These are phyloP conservation scores for Drosophila ficusphila DNA, from an alignment of 1,140 invertebrate genomes.

Conservation along the genomic window DNA sequence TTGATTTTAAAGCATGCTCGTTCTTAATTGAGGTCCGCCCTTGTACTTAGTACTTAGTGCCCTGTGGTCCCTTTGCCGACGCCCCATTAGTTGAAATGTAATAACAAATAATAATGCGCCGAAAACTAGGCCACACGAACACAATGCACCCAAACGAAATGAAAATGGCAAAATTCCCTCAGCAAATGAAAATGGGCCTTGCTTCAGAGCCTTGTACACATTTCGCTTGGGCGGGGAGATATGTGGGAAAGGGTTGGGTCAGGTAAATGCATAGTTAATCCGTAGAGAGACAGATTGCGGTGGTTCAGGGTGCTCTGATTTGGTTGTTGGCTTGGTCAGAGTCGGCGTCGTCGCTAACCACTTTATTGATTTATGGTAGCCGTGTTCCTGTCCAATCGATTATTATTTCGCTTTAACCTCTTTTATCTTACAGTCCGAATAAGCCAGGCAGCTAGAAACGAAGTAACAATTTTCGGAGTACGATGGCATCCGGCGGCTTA, in stretches of 20 bases:
- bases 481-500: slow-evolving; percentile 88
- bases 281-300: slow-evolving; percentile 9
- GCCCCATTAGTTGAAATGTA: slow-evolving; percentile 39
- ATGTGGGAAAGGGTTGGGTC: slow-evolving; percentile 6
- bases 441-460: slow-evolving; percentile 14
- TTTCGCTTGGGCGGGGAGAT: not conserved
- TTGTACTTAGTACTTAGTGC: slow-evolving; percentile 38
- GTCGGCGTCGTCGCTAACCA: slow-evolving; percentile 36
- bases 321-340: slow-evolving; percentile 55
- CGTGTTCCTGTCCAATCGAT: slow-evolving; percentile 43
- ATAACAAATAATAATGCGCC: slow-evolving; percentile 64
- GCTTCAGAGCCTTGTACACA: slow-evolving; percentile 2
- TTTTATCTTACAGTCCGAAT: slow-evolving; percentile 26
- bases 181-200: slow-evolving; percentile 25
- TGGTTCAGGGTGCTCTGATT: slow-evolving; percentile 65
- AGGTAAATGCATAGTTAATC: slow-evolving; percentile 50
- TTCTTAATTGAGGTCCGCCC: slow-evolving; percentile 45
- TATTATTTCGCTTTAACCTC: slow-evolving; percentile 37
- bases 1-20: slow-evolving; percentile 35
- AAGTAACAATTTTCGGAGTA: slow-evolving; percentile 38
- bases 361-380: slow-evolving; percentile 62
- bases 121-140: slow-evolving; percentile 54
- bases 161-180: slow-evolving; percentile 20
- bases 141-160: slow-evolving; percentile 42
- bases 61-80: not conserved